A percentile compares a stretch with the other conserved stretches of the same genome.
Evolutionary conservation across 2,888 invertebrate genomes (phyloP).

Genomic region (Xanthorhoe designata): DNA sequence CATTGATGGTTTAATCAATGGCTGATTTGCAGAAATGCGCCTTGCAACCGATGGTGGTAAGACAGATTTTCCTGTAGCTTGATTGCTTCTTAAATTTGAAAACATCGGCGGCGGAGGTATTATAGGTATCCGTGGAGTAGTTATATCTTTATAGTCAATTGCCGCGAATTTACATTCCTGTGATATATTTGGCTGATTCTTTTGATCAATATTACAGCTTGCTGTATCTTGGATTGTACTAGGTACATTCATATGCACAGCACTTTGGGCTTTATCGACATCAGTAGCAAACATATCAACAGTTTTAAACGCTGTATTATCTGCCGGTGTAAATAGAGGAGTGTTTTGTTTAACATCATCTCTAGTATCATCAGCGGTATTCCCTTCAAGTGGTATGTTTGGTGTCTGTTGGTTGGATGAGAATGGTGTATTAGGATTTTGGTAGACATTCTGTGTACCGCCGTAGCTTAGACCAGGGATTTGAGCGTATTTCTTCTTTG

Average conservation of each 20-base stretch:
- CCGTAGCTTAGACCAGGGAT: conserved; percentile 89
- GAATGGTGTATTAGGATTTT: conserved; percentile 18
- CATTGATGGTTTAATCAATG: conserved; percentile 59
- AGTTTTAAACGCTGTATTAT: conserved; percentile 11
- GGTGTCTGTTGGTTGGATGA: background rate
- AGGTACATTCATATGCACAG: background rate
- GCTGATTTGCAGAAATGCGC: conserved; percentile 68
- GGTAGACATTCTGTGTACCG: conserved; percentile 47
- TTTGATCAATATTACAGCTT: background rate
- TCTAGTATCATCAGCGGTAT: background rate
- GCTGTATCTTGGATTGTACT: background rate
- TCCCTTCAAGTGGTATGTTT: background rate
- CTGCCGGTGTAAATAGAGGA: conserved; percentile 42
- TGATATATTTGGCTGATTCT: conserved; percentile 29
- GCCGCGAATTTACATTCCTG: conserved; percentile 26
- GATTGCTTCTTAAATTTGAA: conserved; percentile 58
- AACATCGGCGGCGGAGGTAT: conserved; percentile 80
- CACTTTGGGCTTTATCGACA: conserved; percentile 13
- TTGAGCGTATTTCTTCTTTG: conserved; percentile 91
- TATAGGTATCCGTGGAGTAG: conserved; percentile 46
- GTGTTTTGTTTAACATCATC: background rate
- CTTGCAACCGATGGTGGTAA: conserved; percentile 78
- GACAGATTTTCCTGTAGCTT: conserved; percentile 60
- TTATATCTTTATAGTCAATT: conserved; percentile 31
- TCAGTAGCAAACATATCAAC: conserved; percentile 8